These are phyloP conservation scores for Cephalopterus ornatus DNA, from an alignment of 2,113 vertebrate species.

Conservation along the genomic window DNA sequence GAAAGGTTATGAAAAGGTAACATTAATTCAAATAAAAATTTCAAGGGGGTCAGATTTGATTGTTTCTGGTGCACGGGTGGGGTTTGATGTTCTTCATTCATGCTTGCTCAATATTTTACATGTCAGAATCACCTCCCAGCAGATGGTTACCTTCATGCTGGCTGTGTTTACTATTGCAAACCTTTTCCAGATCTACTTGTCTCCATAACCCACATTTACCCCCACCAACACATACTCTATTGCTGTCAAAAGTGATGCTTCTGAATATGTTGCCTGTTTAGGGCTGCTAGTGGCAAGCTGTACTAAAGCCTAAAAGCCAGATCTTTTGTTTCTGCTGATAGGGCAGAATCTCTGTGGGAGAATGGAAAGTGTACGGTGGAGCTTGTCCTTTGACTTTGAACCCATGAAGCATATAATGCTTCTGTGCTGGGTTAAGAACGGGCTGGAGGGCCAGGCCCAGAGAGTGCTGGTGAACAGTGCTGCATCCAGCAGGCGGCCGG, in stretches of 20 bases:
- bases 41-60: background rate
- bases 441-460: too few species aligned
- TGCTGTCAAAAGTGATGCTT: background rate
- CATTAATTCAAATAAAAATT: slow-evolving; percentile 34
- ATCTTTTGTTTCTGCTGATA: background rate
- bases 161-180: slow-evolving; percentile 10
- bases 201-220: background rate
- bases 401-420: background rate
- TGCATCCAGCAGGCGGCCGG: too few species aligned
- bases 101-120: background rate
- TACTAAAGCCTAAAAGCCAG: background rate
- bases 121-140: slow-evolving; percentile 2
- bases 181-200: background rate
- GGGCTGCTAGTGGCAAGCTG: background rate
- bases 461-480: too few species aligned
- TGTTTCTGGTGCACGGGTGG: background rate
- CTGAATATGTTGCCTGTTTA: background rate
- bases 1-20: slow-evolving; percentile 58
- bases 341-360: background rate
- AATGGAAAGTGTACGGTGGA: background rate
- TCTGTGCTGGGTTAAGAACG: too few species aligned
- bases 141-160: slow-evolving; percentile 24
- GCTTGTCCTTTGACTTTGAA: background rate
- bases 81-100: slow-evolving; percentile 2
- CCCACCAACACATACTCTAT: background rate